phyloP scores from a whole-genome alignment of 2,113 vertebrate species.

The Psilopsiagon aurifrons region DNA sequence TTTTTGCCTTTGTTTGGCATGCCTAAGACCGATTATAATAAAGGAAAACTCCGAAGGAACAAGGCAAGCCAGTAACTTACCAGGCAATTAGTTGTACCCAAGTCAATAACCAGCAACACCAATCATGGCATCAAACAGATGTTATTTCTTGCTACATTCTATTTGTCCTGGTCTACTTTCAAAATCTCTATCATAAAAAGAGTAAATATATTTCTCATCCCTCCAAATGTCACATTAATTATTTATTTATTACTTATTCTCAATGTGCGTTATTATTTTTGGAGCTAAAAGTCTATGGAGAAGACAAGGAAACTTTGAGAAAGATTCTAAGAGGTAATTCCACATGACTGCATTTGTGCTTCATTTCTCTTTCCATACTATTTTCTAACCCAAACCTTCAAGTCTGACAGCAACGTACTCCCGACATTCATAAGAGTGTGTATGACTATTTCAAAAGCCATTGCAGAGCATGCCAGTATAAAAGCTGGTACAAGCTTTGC shows the following conservation, averaged over 20 bases:
- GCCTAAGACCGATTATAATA: background rate
- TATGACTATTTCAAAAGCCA: background rate
- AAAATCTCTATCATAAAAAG: background rate
- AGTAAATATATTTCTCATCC: background rate
- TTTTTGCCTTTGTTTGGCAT: background rate
- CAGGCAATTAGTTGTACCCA: background rate
- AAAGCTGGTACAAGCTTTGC: background rate
- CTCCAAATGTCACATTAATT: background rate
- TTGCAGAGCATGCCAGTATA: background rate
- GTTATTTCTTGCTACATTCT: background rate
- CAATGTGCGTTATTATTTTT: background rate
- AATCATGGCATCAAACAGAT: background rate
- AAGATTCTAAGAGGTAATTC: conserved; percentile 16
- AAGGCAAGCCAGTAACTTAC: background rate
- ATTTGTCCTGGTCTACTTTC: background rate
- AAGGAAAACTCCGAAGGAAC: conserved; percentile 10
- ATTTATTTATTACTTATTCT: background rate
- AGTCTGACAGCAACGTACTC: background rate
- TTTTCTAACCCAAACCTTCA: conserved; percentile 8
- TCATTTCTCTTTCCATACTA: conserved; percentile 1
- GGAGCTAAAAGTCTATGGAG: background rate
- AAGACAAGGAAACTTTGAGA: background rate
- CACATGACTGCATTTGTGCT: conserved; percentile 9
- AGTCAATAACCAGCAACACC: background rate
- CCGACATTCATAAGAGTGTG: fast-evolving